Evolutionary conservation across 2,797 vertebrate genomes (phyloP).

Genomic region (Melanotaenia pygmaea): DNA sequence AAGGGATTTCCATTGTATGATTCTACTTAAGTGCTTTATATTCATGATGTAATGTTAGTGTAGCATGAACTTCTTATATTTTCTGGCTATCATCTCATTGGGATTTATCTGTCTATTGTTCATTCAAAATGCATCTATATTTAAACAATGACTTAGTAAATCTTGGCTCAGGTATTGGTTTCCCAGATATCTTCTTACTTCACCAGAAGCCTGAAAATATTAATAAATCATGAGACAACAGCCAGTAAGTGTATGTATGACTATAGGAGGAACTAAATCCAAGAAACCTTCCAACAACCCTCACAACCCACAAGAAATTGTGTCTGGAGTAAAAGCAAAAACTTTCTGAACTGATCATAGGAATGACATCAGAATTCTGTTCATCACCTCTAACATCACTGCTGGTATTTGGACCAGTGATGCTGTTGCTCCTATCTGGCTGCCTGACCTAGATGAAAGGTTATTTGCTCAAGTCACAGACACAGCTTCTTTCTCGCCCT

Average conservation of each 20-base stretch:
- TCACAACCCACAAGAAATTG: not conserved
- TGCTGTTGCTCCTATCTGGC: conserved; percentile 40
- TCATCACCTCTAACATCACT: conserved; percentile 33
- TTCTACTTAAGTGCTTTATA: too few species aligned
- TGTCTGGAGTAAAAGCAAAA: conserved; percentile 12
- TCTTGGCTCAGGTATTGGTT: conserved; percentile 3
- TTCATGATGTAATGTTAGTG: too few species aligned
- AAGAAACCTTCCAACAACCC: conserved; percentile 1
- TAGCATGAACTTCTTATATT: too few species aligned
- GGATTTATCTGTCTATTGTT: not conserved
- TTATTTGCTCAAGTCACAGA: conserved; percentile 70
- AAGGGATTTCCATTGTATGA: too few species aligned
- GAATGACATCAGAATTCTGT: conserved; percentile 24
- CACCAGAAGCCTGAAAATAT: conserved; percentile 2
- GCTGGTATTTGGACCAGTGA: conserved; percentile 13
- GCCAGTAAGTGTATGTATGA: not conserved
- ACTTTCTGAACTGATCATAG: not conserved
- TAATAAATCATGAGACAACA: not conserved
- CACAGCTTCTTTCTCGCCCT: conserved; percentile 71
- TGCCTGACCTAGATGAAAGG: conserved; percentile 69
- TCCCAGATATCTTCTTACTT: conserved; percentile 2
- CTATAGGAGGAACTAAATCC: conserved; percentile 8
- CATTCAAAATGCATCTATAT: not conserved
- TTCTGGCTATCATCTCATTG: not conserved
- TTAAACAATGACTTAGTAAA: not conserved